Base-by-base conservation (phyloP, 2,797 vertebrate genomes). In the Oophaga sylvatica region DNA sequence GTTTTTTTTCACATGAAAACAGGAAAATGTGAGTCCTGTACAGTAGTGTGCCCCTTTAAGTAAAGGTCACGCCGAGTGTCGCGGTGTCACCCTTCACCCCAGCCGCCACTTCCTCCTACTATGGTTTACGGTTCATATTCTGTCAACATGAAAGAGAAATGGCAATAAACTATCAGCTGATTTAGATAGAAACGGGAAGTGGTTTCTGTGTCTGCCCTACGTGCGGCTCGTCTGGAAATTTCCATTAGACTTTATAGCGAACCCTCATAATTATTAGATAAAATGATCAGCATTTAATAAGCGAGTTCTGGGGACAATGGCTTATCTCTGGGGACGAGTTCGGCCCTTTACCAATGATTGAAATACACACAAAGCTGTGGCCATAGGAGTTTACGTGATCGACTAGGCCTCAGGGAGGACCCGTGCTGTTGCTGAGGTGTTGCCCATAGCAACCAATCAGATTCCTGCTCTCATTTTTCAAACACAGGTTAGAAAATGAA, bases 101-200 rank as follows among this genome's bases (percentile, higher is more conserved):
- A 13, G 10, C 53, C 3, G 12, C 57, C 0, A 60, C 81, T 83
- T 83, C 81, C 70, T 13, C 29, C 71, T 15, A 20, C 48, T n/a
- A 6, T 19, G 29, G 35, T 41, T 53, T n/a, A 12, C 19, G 29
- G 35, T 41, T 26, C 41, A 2, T 73, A 5, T 83, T 59, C 19
- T 71, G 19, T 19, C 2, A 73, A n/a, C 59, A 22, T 57, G 41
- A 41, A 35, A 83, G 11, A 57, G 20, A 29, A 82, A 53, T 53
- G 35, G 3, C 35, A 53, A 53, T 9, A 53, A 68, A 57, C 35
- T 70, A 56, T 20, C 10, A n/a, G 5, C 12, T 60, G 56, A 75
- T 70, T 73, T 57, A 62, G 41, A 84, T 35, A 26, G 68, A 84
- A 57, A 84, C 3, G n/a, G 81, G 81, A 83, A 75, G 82, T 75